These are phyloP conservation scores for Microhierax caerulescens DNA, from an alignment of 2,797 vertebrate genomes.

Conservation along the genomic window DNA sequence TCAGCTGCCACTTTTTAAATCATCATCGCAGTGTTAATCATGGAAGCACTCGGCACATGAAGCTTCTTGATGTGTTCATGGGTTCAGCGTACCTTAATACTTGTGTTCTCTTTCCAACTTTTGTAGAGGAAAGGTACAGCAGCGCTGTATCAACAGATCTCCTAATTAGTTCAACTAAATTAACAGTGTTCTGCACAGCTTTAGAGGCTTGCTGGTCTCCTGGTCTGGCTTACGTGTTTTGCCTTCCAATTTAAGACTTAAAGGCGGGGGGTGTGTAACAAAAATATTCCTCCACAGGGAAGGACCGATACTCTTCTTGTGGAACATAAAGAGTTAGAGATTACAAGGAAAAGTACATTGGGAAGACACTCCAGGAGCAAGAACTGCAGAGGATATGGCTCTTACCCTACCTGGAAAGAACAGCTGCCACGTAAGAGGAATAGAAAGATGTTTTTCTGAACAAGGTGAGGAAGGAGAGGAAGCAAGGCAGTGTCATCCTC, in stretches of 20 bases:
- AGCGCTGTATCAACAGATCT: not conserved
- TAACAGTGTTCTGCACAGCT: not conserved
- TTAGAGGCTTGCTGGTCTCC: not conserved
- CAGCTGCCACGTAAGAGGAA: not conserved
- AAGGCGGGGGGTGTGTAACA: fast-evolving
- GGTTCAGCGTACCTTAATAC: not conserved
- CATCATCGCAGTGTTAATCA: not conserved
- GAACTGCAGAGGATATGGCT: not conserved
- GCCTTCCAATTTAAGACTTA: not conserved
- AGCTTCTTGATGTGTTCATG: not conserved
- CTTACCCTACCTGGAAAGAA: not conserved
- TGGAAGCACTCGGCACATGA: not conserved
- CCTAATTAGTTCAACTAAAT: not conserved
- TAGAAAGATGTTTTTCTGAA: not conserved
- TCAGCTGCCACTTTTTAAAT: not conserved
- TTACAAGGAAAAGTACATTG: not conserved
- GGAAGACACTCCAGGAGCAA: not conserved
- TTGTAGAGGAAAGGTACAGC: not conserved
- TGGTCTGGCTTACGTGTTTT: not conserved
- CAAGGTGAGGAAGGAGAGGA: not conserved
- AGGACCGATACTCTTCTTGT: not conserved
- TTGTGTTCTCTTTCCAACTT: too few relatives aligned
- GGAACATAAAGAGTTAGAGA: not conserved
- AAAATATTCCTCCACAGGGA: not conserved
- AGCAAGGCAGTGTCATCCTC: not conserved